Evolutionary conservation across 2,888 invertebrate species (phyloP), one percentile per base, ranked within the genome.

Genomic region (Leptogaster cylindrica): DNA sequence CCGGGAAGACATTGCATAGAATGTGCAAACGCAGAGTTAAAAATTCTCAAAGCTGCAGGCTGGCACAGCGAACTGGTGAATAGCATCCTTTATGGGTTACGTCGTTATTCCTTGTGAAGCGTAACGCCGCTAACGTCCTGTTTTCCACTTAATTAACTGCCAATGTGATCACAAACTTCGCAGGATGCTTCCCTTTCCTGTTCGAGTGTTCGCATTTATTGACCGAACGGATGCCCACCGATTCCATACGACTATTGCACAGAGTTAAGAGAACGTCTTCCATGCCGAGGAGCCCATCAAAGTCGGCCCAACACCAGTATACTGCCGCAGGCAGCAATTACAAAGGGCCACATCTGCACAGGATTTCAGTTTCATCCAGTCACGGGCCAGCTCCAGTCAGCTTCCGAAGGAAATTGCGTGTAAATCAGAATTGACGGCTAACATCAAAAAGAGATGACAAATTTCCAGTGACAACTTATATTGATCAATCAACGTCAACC

Each of bases 401-500:
- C 36, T 61, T 44, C 44, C 39, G 44, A 61, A 61, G 61, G 61
- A 69, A 67, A 69, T 69, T 64, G 65, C 61, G 67, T 73, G 72
- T 72, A 74, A 74, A 74, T 74, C 74, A 74, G 74, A 74, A 73
- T 72, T 75, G 75, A 73, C 75, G 74, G 73, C 74, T 74, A 74
- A 76, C 75, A 76, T 73, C 72, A 73, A 73, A 73, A 73, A 70
- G 70, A 76, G 73, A 72, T 76, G 76, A 73, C 73, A 74, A 75
- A 74, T 73, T 72, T 61, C 69, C 68, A 68, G 66, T 72, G 70
- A 70, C 73, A 70, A 64, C 76, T 73, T 76, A n/a, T n/a, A 78
- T 78, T 77, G 79, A 78, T 78, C 79, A 79, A 78, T 78, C 79
- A 78, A 77, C 75, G 78, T 78, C 79, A 78, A 48, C 72, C 73